Percentiles rank a stretch among this genome's conserved stretches.
Evolutionary conservation across 1,140 invertebrate species (phyloP).

Genomic region (Ceratina calcarata): DNA sequence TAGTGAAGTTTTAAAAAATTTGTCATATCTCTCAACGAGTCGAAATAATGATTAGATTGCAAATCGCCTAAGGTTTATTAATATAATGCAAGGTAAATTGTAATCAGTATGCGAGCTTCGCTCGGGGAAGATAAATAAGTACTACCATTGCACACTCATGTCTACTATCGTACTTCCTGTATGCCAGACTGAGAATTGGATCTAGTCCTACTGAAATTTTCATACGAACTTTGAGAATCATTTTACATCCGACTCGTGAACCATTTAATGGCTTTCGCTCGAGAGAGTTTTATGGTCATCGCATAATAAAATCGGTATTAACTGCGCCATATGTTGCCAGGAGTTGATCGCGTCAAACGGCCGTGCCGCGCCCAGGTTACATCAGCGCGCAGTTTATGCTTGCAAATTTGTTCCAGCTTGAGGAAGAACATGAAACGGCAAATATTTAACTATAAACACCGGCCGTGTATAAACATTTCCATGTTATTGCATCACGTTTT

Average conservation of each 20-base stretch:
- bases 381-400: background rate
- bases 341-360: background rate
- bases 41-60: too few species aligned
- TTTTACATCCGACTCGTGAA: conserved; percentile 3
- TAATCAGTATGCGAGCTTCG: too few species aligned
- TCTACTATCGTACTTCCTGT: background rate
- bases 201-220: background rate
- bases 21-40: too few species aligned
- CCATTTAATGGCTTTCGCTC: background rate
- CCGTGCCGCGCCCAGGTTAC: too few species aligned
- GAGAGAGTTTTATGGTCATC: background rate
- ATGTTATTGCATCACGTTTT: background rate
- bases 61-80: too few species aligned
- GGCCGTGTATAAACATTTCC: conserved; percentile 18
- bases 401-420: background rate
- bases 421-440: background rate
- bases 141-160: too few species aligned
- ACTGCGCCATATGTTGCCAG: background rate
- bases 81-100: too few species aligned
- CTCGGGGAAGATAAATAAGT: too few species aligned
- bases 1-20: too few species aligned
- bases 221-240: background rate
- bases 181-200: background rate
- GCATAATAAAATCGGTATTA: conserved; percentile 25
- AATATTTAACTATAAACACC: conserved; percentile 28